Evolutionary conservation across 1,140 invertebrate species (phyloP).

Genomic region (Bombus waltoni): DNA sequence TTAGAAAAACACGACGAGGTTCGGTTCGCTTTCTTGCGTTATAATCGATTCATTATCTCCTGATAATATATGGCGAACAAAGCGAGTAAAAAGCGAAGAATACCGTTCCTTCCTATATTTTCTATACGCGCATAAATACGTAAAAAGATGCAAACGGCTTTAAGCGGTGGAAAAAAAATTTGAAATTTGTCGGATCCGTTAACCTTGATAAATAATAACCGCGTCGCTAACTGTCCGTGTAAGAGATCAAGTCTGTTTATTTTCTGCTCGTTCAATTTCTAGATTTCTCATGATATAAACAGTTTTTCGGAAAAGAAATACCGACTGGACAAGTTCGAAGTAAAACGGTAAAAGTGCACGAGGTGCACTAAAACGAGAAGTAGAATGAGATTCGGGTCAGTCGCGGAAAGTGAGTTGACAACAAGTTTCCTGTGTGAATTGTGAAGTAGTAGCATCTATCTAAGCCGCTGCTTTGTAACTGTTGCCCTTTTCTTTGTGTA

Average conservation of each 20-base stretch:
- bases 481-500: background rate
- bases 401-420: constrained; percentile 73
- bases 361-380: constrained; percentile 58
- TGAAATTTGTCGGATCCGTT: background rate
- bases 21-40: background rate
- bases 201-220: background rate
- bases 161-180: background rate
- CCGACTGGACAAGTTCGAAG: background rate
- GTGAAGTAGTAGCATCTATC: background rate
- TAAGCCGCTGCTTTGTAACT: background rate
- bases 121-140: background rate
- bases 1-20: background rate
- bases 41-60: background rate
- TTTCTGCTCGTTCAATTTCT: background rate
- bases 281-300: constrained; percentile 46
- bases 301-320: constrained; percentile 48
- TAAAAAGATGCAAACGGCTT: background rate
- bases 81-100: background rate
- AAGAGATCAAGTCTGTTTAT: background rate
- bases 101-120: background rate
- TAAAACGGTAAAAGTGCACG: constrained; percentile 59
- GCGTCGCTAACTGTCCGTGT: background rate
- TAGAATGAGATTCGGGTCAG: constrained; percentile 66
- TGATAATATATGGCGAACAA: background rate
- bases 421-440: constrained; percentile 44